Base-by-base conservation (phyloP, 2,888 invertebrate species). In the Apotomis capreana region DNA sequence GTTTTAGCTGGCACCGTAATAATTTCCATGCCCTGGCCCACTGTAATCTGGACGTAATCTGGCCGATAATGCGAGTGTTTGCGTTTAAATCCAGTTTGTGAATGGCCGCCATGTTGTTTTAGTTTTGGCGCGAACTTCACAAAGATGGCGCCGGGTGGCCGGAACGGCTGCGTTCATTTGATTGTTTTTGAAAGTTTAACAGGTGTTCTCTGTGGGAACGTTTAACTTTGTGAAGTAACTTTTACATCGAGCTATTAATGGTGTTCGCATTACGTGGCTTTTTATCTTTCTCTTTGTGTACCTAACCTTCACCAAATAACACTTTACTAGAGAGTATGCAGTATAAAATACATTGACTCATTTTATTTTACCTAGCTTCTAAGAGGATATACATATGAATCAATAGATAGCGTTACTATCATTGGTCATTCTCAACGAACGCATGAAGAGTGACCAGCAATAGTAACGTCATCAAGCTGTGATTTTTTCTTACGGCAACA, bases 41-140 rank as follows among this genome's bases (percentile, higher is more conserved):
- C 90, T 91, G 90, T 93, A 93, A 93, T 93, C 93, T 93, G 90
- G 85, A 87, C 86, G 86, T 92, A 93, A 93, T 92, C 93, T 92
- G 88, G 82, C 88, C 90, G 91, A 92, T 93, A 93, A 93, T 88
- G 91, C 87, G 85, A 86, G 81, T 84, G 90, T 89, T 91, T 87
- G 87, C 81, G 89, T 88, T 89, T 87, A 90, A 92, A 91, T 91
- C 88, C 85, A 83, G 83, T 83, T 86, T 83, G 83, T 80, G 82
- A 84, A 78, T 81, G 83, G 81, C 81, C 81, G 84, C 87, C 87
- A 87, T 87, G 84, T 87, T 87, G 85, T 81, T 86, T 81, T 83
- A 85, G 88, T 88, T 89, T 90, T 84, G 83, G 87, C 87, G 87
- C 83, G 80, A 89, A 90, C 82, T 89, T 87, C 78, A 84, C 87